Evolutionary conservation across 1,140 invertebrate species (phyloP).

Genomic region (Nylanderia fulva): DNA sequence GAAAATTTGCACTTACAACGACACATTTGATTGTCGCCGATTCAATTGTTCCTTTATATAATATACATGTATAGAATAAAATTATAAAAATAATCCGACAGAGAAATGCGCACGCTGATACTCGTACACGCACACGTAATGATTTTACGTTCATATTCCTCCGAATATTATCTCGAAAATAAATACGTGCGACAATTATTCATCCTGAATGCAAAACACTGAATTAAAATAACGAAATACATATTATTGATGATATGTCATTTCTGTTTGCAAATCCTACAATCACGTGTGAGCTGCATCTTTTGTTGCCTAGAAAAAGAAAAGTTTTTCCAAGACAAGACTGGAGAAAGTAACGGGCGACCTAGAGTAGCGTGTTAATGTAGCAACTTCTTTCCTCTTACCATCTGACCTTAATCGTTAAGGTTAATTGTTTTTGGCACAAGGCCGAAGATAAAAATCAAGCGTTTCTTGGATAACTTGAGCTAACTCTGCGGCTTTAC

Average conservation of each 20-base stretch:
- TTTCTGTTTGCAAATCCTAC: neutral
- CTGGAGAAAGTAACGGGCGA: constrained; percentile 15
- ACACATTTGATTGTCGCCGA: constrained; percentile 34
- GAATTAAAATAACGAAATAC: constrained; percentile 33
- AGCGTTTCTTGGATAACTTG: constrained; percentile 34
- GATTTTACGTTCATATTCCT: constrained; percentile 45
- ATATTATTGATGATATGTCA: neutral
- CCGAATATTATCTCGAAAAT: constrained; percentile 28
- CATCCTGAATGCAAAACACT: neutral
- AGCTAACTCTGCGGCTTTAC: constrained; percentile 48
- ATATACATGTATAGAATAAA: neutral
- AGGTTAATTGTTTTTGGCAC: constrained; percentile 73
- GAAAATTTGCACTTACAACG: constrained; percentile 34
- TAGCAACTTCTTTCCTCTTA: constrained; percentile 4
- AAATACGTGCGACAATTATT: constrained; percentile 24
- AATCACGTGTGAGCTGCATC: neutral
- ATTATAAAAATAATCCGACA: constrained; percentile 54
- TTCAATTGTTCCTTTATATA: constrained; percentile 26
- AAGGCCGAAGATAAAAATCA: constrained; percentile 55
- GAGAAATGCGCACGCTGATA: neutral
- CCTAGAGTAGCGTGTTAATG: neutral
- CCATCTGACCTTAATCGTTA: constrained; percentile 71
- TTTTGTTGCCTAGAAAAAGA: neutral
- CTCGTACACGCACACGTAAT: neutral
- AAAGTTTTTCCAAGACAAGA: neutral